Evolutionary conservation across 2,888 invertebrate species (phyloP).

Genomic region (Melieria picta): DNA sequence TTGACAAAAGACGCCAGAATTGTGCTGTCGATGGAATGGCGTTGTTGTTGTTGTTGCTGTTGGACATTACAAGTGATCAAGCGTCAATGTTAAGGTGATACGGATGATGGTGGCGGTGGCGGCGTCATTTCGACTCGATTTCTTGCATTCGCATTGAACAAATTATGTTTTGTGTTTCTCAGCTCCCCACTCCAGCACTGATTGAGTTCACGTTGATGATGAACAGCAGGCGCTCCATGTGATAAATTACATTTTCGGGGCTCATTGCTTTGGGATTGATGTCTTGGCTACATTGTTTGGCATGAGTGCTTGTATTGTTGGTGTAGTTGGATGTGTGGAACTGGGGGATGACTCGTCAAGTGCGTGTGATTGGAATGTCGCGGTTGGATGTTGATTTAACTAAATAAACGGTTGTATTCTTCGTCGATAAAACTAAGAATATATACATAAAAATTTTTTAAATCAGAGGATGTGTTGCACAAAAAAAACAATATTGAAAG

Average conservation of each 20-base stretch:
- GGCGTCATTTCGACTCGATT: not conserved
- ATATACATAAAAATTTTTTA: no score
- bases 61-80: slow-evolving; percentile 44
- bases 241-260: slow-evolving; percentile 33
- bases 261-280: not conserved
- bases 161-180: slow-evolving; percentile 15
- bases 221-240: slow-evolving; percentile 38
- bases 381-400: not conserved
- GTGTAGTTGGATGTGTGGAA: slow-evolving; percentile 13
- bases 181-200: slow-evolving; percentile 26
- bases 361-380: slow-evolving; percentile 31
- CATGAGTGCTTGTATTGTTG: not conserved
- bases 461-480: no score
- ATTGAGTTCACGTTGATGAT: slow-evolving; percentile 35
- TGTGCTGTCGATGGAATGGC: not conserved
- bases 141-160: not conserved
- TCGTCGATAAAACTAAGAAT: no score
- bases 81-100: slow-evolving; percentile 36
- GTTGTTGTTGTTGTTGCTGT: slow-evolving; percentile 12
- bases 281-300: slow-evolving; percentile 1
- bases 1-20: slow-evolving; percentile 22
- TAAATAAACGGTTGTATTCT: no score
- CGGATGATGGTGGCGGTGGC: not conserved
- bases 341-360: slow-evolving; percentile 31
- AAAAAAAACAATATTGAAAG: no score